phyloP scores from a whole-genome alignment of 2,797 vertebrate genomes.

The Mastacembelus armatus region DNA sequence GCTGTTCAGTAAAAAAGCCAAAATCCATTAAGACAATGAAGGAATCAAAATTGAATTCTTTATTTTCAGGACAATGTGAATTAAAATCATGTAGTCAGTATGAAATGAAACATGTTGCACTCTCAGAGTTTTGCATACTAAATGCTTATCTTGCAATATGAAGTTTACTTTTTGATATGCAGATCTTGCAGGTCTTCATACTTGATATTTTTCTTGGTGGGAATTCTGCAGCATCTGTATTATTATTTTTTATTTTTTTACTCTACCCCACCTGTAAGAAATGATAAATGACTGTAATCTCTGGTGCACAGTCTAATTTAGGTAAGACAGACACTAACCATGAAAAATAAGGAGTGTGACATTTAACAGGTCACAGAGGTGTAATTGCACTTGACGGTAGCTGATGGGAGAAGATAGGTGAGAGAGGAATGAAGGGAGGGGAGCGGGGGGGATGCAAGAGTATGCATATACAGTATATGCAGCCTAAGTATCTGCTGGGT shows the following conservation, averaged over 20 bases:
- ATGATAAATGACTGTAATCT: conserved; percentile 48
- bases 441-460: too few species aligned
- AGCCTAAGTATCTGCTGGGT: conserved; percentile 20
- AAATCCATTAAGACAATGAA: too few species aligned
- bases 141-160: neutral
- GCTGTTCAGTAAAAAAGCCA: neutral
- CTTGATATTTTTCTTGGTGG: neutral
- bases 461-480: too few species aligned
- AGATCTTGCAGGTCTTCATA: neutral
- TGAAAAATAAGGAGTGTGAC: conserved; percentile 41
- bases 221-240: neutral
- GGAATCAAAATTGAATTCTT: too few species aligned
- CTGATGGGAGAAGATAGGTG: neutral
- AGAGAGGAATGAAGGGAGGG: neutral
- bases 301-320: conserved; percentile 21
- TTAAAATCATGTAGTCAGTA: too few species aligned
- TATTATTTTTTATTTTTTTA: neutral
- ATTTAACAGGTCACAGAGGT: conserved; percentile 58
- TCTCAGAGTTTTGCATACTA: neutral
- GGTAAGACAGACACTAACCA: conserved; percentile 8
- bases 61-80: too few species aligned
- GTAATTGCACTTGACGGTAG: conserved; percentile 47
- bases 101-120: too few species aligned
- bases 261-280: conserved; percentile 14
- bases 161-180: too few species aligned